Conservation (phyloP, 2,797 vertebrate species). For the Fratercula arctica region DNA sequence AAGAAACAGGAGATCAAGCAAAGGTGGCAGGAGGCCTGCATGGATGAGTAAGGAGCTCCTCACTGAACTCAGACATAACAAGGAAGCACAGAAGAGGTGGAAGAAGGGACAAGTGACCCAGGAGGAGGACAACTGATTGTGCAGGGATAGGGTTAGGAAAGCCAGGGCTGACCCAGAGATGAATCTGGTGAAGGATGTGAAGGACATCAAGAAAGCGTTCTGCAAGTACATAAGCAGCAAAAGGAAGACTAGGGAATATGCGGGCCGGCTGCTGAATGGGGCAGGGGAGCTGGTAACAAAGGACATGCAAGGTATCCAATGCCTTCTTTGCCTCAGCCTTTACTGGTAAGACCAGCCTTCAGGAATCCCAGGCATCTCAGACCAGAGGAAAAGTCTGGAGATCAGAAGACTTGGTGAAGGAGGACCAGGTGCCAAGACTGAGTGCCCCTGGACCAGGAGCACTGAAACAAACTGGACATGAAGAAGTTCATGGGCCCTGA, state of each 20-base stretch:
- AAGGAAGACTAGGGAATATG: too few species aligned
- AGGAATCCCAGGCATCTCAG: too few species aligned
- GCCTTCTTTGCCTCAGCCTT: background rate
- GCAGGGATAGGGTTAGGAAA: background rate
- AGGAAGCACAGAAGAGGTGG: too few species aligned
- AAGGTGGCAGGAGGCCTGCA: too few species aligned
- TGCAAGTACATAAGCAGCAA: too few species aligned
- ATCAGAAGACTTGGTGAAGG: background rate
- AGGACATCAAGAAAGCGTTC: too few species aligned
- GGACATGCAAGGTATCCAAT: background rate
- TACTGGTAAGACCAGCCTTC: background rate
- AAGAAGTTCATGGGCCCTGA: too few species aligned
- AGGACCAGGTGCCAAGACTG: background rate
- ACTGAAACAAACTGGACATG: background rate
- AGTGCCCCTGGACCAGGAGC: too few species aligned
- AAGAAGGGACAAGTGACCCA: background rate
- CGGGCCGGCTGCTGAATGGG: background rate
- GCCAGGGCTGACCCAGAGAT: too few species aligned
- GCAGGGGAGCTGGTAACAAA: background rate
- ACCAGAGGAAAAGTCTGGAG: background rate
- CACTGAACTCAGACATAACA: background rate
- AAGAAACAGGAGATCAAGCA: too few species aligned
- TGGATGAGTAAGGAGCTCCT: too few species aligned
- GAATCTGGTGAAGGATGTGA: too few species aligned
- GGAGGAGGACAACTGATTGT: background rate